Evolutionary conservation across 2,797 vertebrate species (phyloP).

Genomic region (Acrossocheilus fasciatus): DNA sequence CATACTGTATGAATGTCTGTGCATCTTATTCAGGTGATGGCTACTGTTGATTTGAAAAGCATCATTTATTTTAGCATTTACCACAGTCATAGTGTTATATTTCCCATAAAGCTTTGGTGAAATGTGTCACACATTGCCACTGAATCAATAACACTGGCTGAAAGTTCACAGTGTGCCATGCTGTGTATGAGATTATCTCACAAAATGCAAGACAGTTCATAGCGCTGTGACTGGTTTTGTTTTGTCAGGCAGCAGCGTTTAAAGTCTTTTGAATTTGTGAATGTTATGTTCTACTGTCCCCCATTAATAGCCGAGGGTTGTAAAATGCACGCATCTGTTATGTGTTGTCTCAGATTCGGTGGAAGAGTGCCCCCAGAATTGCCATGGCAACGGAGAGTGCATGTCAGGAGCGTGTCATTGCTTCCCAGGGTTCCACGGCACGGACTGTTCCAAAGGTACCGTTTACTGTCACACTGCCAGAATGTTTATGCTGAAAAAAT

Average conservation of each 20-base stretch:
- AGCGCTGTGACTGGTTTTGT: not conserved
- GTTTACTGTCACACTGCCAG: not conserved
- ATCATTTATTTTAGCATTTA: conserved; percentile 24
- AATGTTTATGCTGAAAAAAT: not conserved
- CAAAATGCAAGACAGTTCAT: conserved; percentile 15
- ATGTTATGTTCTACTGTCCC: conserved; percentile 15
- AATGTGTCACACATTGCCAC: conserved; percentile 16
- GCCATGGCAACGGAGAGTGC: conserved; percentile 97
- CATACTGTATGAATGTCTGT: not conserved
- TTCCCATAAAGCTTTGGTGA: conserved; percentile 32
- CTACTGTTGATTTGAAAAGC: conserved; percentile 29
- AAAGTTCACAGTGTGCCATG: conserved; percentile 13
- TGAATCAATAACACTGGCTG: not conserved
- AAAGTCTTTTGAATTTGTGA: conserved; percentile 17
- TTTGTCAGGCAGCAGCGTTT: not conserved
- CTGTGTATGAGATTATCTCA: conserved; percentile 14
- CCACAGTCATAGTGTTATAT: conserved; percentile 4
- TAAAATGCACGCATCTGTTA: conserved; percentile 57
- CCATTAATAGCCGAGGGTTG: conserved; percentile 43
- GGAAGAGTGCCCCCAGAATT: conserved; percentile 97
- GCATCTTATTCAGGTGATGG: not conserved
- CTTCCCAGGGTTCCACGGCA: conserved; percentile 97
- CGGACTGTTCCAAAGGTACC: conserved; percentile 97
- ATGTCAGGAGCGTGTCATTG: conserved; percentile 96
- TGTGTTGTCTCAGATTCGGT: conserved; percentile 86